Conservation (phyloP, 2,888 invertebrate species). For the Hanleya hanleyi region DNA sequence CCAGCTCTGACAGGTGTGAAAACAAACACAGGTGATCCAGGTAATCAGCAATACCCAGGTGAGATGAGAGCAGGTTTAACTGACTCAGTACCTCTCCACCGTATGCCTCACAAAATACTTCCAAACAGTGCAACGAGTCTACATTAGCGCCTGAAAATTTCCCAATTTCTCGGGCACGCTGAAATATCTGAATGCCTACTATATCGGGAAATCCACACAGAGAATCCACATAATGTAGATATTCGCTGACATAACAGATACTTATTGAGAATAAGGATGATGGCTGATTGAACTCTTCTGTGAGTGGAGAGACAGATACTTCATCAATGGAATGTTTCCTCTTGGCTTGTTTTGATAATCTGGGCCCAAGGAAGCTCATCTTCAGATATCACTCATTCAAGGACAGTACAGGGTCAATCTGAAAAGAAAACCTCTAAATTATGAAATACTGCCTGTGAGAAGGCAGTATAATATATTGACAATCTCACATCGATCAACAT, state of each 20-base stretch:
- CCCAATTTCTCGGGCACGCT: constrained; percentile 15
- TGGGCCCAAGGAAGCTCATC: too few relatives aligned
- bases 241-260: constrained; percentile 26
- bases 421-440: too few relatives aligned
- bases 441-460: too few relatives aligned
- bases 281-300: too few relatives aligned
- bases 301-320: too few relatives aligned
- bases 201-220: constrained; percentile 40
- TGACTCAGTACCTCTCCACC: constrained; percentile 14
- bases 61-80: constrained; percentile 20
- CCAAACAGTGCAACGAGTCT: constrained; percentile 4
- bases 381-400: too few relatives aligned
- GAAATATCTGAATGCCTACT: constrained; percentile 34
- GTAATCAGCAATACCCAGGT: constrained; percentile 26
- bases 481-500: too few relatives aligned
- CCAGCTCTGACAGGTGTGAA: constrained; percentile 23
- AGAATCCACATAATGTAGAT: constrained; percentile 38
- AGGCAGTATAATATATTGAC: too few relatives aligned
- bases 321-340: too few relatives aligned
- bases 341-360: too few relatives aligned
- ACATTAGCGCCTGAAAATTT: background rate
- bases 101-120: constrained; percentile 32
- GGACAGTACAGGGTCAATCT: too few relatives aligned
- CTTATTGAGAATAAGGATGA: constrained; percentile 28
- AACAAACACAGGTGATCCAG: constrained; percentile 31